Evolutionary conservation across 2,797 vertebrate species (phyloP).

Genomic region (Pipistrellus pygmaeus): DNA sequence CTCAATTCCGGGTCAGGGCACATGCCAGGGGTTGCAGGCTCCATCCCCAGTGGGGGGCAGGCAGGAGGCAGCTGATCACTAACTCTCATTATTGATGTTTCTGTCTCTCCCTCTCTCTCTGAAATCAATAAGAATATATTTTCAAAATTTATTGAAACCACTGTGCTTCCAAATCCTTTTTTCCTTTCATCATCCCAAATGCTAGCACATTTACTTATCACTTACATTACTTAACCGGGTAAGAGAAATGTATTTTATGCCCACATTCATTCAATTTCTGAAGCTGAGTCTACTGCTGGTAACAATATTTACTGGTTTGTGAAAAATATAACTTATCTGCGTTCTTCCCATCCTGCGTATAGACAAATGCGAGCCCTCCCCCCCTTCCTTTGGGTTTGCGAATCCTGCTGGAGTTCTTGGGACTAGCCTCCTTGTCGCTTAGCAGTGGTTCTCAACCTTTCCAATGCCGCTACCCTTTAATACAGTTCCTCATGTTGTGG

Average conservation of each 20-base stretch:
- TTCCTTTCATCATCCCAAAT: neutral
- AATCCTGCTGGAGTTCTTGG: neutral
- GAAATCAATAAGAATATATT: too few relatives aligned
- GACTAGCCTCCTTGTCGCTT: neutral
- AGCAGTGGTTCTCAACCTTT: too few relatives aligned
- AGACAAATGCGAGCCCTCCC: neutral
- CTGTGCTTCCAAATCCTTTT: neutral
- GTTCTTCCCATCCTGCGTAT: neutral
- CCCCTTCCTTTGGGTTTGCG: neutral
- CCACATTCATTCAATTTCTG: neutral
- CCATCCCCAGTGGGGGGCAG: too few relatives aligned
- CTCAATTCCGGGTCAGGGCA: too few relatives aligned
- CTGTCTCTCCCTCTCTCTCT: too few relatives aligned
- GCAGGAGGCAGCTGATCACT: too few relatives aligned
- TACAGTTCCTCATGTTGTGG: too few relatives aligned
- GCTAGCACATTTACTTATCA: neutral
- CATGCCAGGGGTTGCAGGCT: too few relatives aligned
- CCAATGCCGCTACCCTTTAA: too few relatives aligned
- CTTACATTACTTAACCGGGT: neutral
- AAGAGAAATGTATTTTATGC: neutral
- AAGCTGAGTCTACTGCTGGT: neutral
- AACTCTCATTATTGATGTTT: too few relatives aligned
- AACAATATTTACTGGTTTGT: neutral
- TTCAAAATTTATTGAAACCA: neutral
- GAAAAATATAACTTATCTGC: neutral